These are phyloP conservation scores for Sebastes steindachneri DNA, from an alignment of 2,797 vertebrate genomes.

Conservation along the genomic window DNA sequence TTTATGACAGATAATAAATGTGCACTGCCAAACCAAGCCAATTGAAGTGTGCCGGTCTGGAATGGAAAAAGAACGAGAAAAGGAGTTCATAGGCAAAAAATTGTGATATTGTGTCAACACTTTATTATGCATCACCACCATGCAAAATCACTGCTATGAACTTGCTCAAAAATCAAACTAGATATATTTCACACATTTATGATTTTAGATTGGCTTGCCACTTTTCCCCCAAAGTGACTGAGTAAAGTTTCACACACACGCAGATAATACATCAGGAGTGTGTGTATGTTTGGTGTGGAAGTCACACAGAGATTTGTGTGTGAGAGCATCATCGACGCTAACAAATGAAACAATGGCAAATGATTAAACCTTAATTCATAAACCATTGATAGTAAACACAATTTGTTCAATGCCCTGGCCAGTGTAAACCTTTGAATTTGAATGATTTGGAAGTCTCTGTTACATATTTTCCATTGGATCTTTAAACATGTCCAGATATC, in stretches of 20 bases:
- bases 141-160: conserved; percentile 82
- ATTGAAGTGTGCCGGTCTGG: conserved; percentile 71
- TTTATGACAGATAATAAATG: conserved; percentile 81
- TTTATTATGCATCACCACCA: conserved; percentile 84
- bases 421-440: conserved; percentile 50
- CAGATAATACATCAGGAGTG: conserved; percentile 53
- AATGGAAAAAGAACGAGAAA: conserved; percentile 65
- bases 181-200: conserved; percentile 80
- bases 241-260: conserved; percentile 57
- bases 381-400: conserved; percentile 55
- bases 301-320: conserved; percentile 40
- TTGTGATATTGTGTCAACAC: conserved; percentile 78
- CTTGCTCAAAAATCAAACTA: conserved; percentile 74
- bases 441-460: conserved; percentile 28
- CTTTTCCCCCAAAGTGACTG: conserved; percentile 58
- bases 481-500: conserved; percentile 25
- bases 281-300: conserved; percentile 54
- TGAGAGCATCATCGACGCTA: conserved; percentile 28
- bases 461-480: background rate
- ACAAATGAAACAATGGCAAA: conserved; percentile 43
- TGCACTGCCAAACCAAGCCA: conserved; percentile 66
- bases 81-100: conserved; percentile 67
- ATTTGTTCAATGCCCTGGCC: conserved; percentile 48
- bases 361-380: conserved; percentile 46
- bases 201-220: conserved; percentile 73